Evolutionary conservation across 2,113 vertebrate species (phyloP).

Genomic region (Abramis brama): DNA sequence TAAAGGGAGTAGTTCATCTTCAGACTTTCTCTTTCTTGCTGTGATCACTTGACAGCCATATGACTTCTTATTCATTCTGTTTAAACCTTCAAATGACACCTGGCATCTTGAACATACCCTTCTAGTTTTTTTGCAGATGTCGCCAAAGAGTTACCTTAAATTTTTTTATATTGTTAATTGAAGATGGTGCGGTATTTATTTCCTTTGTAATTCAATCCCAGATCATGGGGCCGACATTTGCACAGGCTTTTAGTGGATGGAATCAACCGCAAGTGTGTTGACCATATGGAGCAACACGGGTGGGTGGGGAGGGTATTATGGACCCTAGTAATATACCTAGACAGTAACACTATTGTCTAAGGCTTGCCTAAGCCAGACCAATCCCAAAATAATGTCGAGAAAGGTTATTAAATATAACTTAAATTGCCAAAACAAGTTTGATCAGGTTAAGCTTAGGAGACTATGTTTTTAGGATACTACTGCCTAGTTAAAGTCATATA

Average conservation of each 20-base stretch:
- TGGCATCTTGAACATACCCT: neutral
- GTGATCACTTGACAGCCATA: neutral
- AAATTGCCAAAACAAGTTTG: neutral
- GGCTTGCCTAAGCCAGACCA: neutral
- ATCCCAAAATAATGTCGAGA: neutral
- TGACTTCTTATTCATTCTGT: neutral
- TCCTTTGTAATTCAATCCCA: slow-evolving; percentile 55
- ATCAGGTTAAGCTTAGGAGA: slow-evolving; percentile 10
- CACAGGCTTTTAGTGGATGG: slow-evolving; percentile 25
- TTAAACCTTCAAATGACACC: neutral
- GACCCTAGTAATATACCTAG: slow-evolving; percentile 27
- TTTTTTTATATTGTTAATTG: slow-evolving; percentile 43
- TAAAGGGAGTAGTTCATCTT: slow-evolving; percentile 60
- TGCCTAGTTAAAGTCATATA: neutral
- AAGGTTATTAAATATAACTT: neutral
- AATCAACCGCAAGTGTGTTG: slow-evolving; percentile 36
- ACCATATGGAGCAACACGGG: slow-evolving; percentile 46
- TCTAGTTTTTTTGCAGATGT: neutral
- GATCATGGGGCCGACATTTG: slow-evolving; percentile 41
- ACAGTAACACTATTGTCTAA: slow-evolving; percentile 52
- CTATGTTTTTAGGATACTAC: neutral
- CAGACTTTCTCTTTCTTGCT: slow-evolving; percentile 1
- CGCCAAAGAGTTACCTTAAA: neutral
- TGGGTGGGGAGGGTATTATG: slow-evolving; percentile 1
- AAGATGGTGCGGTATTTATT: slow-evolving; percentile 39